Evolutionary conservation across 2,888 invertebrate genomes (phyloP), one percentile per base, ranked within the genome.

Genomic region (Rhorus exstirpatorius): DNA sequence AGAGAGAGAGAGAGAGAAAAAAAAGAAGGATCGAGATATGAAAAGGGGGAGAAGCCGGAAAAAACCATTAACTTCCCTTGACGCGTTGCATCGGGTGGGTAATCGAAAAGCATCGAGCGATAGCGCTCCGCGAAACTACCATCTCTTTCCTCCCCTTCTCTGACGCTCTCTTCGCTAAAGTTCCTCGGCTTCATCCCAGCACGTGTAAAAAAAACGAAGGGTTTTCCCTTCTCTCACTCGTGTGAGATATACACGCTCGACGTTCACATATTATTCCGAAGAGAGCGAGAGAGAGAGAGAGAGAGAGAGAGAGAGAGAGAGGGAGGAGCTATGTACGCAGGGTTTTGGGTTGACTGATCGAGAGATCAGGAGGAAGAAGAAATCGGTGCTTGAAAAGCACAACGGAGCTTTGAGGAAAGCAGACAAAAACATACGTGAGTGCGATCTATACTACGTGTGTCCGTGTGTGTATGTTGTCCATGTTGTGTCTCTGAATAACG

Each of bases 311-410:
- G 63, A 41, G 26, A 19, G 41, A 49, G 44, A 49, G 12, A 24
- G 12, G 14, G 17, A 31, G 35, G 71, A 55, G 12, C 21, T 21
- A 19, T 17, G 12, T 19, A 60, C 31, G 6, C n/a, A 10, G 60
- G 35, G 58, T 10, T 63, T 55, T 60, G 35, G 41, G 83, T 86
- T 88, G 87, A 88, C 86, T 85, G 87, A 88, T 87, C 84, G 87
- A 85, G 86, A 88, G 87, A 87, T 88, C 87, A 87, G 84, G 80
- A 58, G 71, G 38, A 35, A 53, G 44, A 71, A 49, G 17, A 83
- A 87, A 87, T 84, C 83, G 87, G 85, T 85, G 86, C 78, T 51
- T 35, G 38, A 38, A 51, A 65, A 79, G 41, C 53, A 51, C 61
- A 41, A 58, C 49, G 55, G 63, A 74, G 79, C 76, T 74, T 71